These are phyloP conservation scores for Poeciliopsis retropinna DNA, from an alignment of 2,113 vertebrate species.

Conservation along the genomic window DNA sequence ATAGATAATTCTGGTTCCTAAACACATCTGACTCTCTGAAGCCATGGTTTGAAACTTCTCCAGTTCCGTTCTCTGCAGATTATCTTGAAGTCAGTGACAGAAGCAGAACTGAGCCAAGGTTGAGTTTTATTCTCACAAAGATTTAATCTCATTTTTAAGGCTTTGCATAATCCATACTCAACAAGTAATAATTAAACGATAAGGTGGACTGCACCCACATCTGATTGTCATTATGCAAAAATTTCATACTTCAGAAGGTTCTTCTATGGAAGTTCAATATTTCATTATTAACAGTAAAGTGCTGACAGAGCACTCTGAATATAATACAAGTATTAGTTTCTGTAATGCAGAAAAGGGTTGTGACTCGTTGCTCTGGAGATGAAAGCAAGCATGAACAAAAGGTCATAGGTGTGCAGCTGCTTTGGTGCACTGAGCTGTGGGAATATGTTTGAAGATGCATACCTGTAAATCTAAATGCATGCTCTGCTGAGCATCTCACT, in stretches of 20 bases:
- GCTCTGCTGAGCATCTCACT: background rate
- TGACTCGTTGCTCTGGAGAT: background rate
- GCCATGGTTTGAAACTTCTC: background rate
- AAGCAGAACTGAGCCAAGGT: slow-evolving; percentile 8
- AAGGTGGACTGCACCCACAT: slow-evolving; percentile 28
- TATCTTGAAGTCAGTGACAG: slow-evolving; percentile 3
- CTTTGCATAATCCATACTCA: slow-evolving; percentile 56
- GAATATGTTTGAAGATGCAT: background rate
- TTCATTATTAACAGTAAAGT: slow-evolving; percentile 41
- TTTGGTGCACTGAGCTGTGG: slow-evolving; percentile 6
- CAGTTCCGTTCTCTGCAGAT: background rate
- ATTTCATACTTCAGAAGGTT: slow-evolving; percentile 52
- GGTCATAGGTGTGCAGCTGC: slow-evolving; percentile 33
- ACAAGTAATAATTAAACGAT: slow-evolving; percentile 26
- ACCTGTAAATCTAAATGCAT: slow-evolving; percentile 4
- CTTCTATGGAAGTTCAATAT: slow-evolving; percentile 51
- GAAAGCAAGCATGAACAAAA: slow-evolving; percentile 11
- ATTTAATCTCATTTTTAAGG: slow-evolving; percentile 48
- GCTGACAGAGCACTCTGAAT: slow-evolving; percentile 33
- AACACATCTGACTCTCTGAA: background rate
- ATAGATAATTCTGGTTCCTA: slow-evolving; percentile 18
- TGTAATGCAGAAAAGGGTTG: slow-evolving; percentile 35
- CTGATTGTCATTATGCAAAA: slow-evolving; percentile 35
- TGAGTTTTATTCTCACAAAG: slow-evolving; percentile 14
- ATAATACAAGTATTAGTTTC: slow-evolving; percentile 32